Base-by-base conservation (phyloP, 2,113 vertebrate species). In the Syngnathus floridae region DNA sequence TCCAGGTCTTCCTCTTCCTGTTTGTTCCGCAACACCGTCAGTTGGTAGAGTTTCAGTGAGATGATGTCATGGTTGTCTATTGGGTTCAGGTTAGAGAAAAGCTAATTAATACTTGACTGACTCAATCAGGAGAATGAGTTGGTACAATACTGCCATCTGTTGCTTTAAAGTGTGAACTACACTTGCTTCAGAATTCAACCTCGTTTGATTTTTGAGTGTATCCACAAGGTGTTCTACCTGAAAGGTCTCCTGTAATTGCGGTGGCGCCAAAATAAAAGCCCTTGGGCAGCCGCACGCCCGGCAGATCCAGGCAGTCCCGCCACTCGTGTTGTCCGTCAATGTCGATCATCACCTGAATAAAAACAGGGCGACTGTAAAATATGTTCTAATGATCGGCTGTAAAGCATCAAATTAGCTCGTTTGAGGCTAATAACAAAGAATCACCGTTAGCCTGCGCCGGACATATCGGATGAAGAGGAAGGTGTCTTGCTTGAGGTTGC, bases 381-480 rank as follows among this genome's bases (percentile, higher is more conserved):
- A n/a, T 19, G 21, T 9, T 51, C n/a, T 31, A 31, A 31, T 31
- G 3, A 31, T 31, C 3, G 26, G 26, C 26, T 3, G 26, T 31
- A 21, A 12, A 41, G 40, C 40, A 41, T 22, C 4, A 26, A 54
- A 26, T 5, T 4, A 13, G 11, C 10, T 54, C 9, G 26, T 26
- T 22, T 54, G 46, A 36, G 14, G 21, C 62, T 43, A 67, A 59
- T n/a, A 38, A 59, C 19, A 1, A 19, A 5, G 4, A 7, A 8
- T 93, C 79, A 98, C 96, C 69, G 95, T 98, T 37, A 98, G 90
- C n/a, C 96, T 86, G 79, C 93, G 92, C 67, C 95, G 95, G 58
- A 95, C 87, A 1, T 98, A 99, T 83, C 95, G 91, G 76, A 98
- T 95, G 78, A 98, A 94, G 54, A 99, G 88, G 89, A 98, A 99